Base-by-base conservation (phyloP, 2,113 vertebrate species). In the Ivindomyrus marchei region DNA sequence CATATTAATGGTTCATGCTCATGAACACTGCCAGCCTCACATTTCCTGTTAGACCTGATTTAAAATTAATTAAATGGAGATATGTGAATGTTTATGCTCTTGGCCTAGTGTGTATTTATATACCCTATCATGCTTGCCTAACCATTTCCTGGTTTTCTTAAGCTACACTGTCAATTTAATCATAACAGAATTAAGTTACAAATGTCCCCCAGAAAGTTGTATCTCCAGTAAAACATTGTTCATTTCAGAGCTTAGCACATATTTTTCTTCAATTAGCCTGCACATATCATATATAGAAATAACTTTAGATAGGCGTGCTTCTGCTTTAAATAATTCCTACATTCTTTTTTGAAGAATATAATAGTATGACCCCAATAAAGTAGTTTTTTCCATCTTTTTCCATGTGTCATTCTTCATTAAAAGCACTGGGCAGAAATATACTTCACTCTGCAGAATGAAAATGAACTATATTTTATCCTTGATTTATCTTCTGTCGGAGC, bases 191-290 rank as follows among this genome's bases (percentile, higher is more conserved):
- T 96, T 95, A 94, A 90, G 70, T 94, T 94, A 96, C 95, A 95
- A 93, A 92, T 96, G 94, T 95, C 93, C 93, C 92, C 94, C 93
- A 95, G 94, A 94, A 92, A 92, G 83, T 56, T 94, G 92, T 96
- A 94, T 95, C 92, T 95, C 95, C 93, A 93, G 93, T 94, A 92
- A 91, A 94, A 92, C 93, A 92, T 89, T 90, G 94, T 93, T 94
- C 93, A 93, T 92, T 90, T 45, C 92, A 39, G 74, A 94, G 93
- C 94, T 95, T 94, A 94, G 91, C 92, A 91, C 91, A 88, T 96
- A 95, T 96, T 96, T 96, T 96, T 93, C 93, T 96, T 96, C 95
- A 93, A 96, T 96, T 95, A 95, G 90, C 95, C 95, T 96, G 95
- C 95, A 90, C 92, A 94, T 93, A 93, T 90, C 90, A 92, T 92